Base-by-base conservation (phyloP, 1,140 invertebrate genomes). In the Pissodes strobi region DNA sequence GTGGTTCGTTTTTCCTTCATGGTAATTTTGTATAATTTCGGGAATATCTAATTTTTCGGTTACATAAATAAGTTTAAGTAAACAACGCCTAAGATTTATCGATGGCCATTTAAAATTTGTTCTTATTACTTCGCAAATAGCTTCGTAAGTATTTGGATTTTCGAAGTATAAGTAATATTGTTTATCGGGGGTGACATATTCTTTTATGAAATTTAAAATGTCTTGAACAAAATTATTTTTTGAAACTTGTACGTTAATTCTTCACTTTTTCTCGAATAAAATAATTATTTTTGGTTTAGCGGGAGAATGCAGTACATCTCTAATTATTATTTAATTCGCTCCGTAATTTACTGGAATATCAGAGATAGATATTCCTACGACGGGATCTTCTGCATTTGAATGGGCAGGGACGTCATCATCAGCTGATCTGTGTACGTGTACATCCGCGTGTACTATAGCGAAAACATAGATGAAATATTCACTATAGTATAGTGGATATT, bases 331-430 rank as follows among this genome's bases (percentile, higher is more conserved):
- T 39, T 56, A 34, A 41, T 65, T 59, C 8, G 12, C 10, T 12
- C 51, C 59, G n/a, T 21, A 38, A 48, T 67, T 67, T 15, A 67
- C 49, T 46, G 38, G n/a, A 27, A 17, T 61, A 2, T 66, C n/a
- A 19, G 12, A 39, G n/a, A 56, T 56, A 6, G 34, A 17, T n/a
- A 56, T 56, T 12, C 53, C 53, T 21, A 56, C 53, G 6, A 56
- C 39, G 15, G 34, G 53, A 41, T 39, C 15, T 39, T 38, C 12
- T 27, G 15, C 27, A 19, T 53, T 53, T 4, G 51, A 17, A 34
- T 53, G 51, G 10, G 34, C 34, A 10, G 51, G 41, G 10, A 53
- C 12, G 19, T 37, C 19, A 17, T 53, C 51, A 9, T 53, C 51
- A 15, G 27, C 13, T 37, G 51, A 10, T n/a, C n/a, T n/a, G n/a